A percentile compares a stretch with the other conserved stretches of the same genome.
Evolutionary conservation across 2,113 vertebrate species (phyloP).

Genomic region (Stigmatopora argus): DNA sequence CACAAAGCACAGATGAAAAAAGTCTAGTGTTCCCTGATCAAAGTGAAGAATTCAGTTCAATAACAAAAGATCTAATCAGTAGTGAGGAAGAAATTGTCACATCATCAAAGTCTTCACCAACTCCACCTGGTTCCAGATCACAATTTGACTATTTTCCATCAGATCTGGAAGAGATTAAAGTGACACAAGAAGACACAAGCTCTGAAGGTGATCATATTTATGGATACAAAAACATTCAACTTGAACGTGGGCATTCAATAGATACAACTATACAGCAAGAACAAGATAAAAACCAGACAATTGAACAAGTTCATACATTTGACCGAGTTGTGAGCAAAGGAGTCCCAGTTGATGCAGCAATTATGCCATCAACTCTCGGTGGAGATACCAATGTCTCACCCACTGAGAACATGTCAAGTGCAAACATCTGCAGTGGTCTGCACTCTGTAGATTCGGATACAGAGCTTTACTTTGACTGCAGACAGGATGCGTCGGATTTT

Average conservation of each 20-base stretch:
- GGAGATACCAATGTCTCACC: neutral
- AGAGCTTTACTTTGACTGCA: slow-evolving; percentile 66
- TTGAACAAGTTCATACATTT: slow-evolving; percentile 11
- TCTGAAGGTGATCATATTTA: slow-evolving; percentile 12
- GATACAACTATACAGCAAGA: slow-evolving; percentile 4
- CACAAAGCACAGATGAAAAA: slow-evolving; percentile 6
- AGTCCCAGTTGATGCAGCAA: slow-evolving; percentile 25
- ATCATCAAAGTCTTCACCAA: slow-evolving; percentile 23
- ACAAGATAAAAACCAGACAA: slow-evolving; percentile 8
- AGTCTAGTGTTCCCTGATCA: slow-evolving; percentile 10
- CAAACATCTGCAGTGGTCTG: slow-evolving; percentile 16
- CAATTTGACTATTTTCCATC: slow-evolving; percentile 17
- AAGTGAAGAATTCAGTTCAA: slow-evolving; percentile 16
- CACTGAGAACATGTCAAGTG: neutral
- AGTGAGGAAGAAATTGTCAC: slow-evolving; percentile 20
- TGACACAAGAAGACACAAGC: slow-evolving; percentile 20
- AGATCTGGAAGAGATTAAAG: too few relatives aligned
- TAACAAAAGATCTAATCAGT: slow-evolving; percentile 10
- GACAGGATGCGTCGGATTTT: slow-evolving; percentile 51
- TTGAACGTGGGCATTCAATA: slow-evolving; percentile 11
- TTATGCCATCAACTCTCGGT: slow-evolving; percentile 8
- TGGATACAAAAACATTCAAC: slow-evolving; percentile 27
- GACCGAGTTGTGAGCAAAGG: slow-evolving; percentile 23
- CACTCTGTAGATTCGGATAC: slow-evolving; percentile 48
- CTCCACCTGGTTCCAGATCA: slow-evolving; percentile 30